These are phyloP conservation scores for Drosophila eugracilis DNA, from an alignment of 1,140 invertebrate species.

Conservation along the genomic window DNA sequence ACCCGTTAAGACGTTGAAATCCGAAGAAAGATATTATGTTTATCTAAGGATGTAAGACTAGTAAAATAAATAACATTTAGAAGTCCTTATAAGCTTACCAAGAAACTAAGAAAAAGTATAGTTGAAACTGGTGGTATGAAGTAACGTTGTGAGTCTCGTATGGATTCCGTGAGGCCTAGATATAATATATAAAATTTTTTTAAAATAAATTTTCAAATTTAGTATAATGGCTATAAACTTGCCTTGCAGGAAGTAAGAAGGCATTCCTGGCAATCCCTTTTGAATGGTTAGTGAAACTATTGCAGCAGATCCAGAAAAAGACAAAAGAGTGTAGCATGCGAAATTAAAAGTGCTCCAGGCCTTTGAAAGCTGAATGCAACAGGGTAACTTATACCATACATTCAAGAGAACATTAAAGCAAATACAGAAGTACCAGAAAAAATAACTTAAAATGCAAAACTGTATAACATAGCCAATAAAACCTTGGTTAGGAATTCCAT, in stretches of 20 bases:
- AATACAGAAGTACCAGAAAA: slow-evolving; percentile 78
- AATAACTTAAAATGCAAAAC: slow-evolving; percentile 77
- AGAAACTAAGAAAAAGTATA: slow-evolving; percentile 66
- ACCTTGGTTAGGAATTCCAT: slow-evolving; percentile 53
- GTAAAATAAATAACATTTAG: background rate
- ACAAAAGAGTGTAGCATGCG: slow-evolving; percentile 47
- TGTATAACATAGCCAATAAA: slow-evolving; percentile 79
- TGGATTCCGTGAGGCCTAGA: slow-evolving; percentile 74
- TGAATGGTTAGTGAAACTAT: slow-evolving; percentile 70
- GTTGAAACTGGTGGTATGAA: slow-evolving; percentile 82
- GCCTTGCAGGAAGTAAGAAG: slow-evolving; percentile 77
- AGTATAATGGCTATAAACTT: background rate
- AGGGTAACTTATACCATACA: slow-evolving; percentile 75
- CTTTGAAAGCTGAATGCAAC: slow-evolving; percentile 61
- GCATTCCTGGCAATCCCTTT: slow-evolving; percentile 79
- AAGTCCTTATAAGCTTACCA: slow-evolving; percentile 34
- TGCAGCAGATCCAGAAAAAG: slow-evolving; percentile 56
- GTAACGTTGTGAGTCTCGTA: slow-evolving; percentile 78
- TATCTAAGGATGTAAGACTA: slow-evolving; percentile 21
- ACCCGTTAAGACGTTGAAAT: slow-evolving; percentile 71
- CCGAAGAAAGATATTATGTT: slow-evolving; percentile 74
- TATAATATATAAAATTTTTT: no score
- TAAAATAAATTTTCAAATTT: no score
- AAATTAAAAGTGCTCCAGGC: slow-evolving; percentile 54
- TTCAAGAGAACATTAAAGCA: slow-evolving; percentile 78